Percentiles rank a stretch among this genome's conserved stretches.
phyloP scores from a whole-genome alignment of 1,140 invertebrate species.

The Dinothrombium tinctorium region DNA sequence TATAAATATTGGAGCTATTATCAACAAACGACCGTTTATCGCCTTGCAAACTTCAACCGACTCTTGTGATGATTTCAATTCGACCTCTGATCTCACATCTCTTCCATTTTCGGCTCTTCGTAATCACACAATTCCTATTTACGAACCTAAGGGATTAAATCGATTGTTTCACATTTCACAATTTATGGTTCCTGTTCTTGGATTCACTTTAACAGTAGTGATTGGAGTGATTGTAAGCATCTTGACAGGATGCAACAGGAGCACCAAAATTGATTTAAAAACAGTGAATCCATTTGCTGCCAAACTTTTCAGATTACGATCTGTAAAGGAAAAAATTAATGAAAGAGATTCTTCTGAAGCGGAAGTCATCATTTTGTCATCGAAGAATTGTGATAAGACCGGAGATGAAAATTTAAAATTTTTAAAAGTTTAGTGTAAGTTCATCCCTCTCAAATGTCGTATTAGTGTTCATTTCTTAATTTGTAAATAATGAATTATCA shows the following conservation, averaged over 20 bases:
- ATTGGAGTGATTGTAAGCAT: background rate
- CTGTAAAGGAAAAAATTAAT: too few relatives aligned
- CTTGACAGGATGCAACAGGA: background rate
- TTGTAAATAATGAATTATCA: too few relatives aligned
- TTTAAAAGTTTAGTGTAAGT: too few relatives aligned
- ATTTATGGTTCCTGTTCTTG: background rate
- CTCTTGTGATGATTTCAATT: background rate
- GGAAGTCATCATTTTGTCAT: too few relatives aligned
- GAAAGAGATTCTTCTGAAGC: too few relatives aligned
- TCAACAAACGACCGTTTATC: background rate
- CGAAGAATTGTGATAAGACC: too few relatives aligned
- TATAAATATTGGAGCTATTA: background rate
- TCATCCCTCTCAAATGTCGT: too few relatives aligned
- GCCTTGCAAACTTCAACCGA: background rate
- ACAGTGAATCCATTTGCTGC: background rate
- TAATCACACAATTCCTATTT: background rate
- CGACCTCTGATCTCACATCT: background rate
- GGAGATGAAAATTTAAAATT: too few relatives aligned
- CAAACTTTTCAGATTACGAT: too few relatives aligned
- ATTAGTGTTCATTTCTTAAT: too few relatives aligned
- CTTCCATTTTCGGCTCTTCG: background rate
- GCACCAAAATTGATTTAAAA: background rate
- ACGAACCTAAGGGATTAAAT: background rate
- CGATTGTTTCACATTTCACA: constrained; percentile 1
- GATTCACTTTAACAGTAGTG: background rate